Base-by-base conservation (phyloP, 2,888 invertebrate genomes). In the Agonopterix heracliana region DNA sequence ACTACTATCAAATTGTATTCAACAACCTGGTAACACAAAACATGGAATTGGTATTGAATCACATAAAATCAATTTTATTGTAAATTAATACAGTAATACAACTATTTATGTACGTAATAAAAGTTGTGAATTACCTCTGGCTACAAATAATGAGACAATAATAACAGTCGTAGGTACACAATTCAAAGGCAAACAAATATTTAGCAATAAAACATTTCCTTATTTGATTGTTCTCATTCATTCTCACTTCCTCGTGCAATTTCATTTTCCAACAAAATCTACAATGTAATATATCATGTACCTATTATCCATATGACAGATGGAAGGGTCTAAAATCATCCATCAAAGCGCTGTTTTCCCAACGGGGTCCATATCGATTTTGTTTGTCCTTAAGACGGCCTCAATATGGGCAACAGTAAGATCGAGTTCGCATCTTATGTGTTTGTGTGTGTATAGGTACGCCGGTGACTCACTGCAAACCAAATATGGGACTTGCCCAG, bases 381-480 rank as follows among this genome's bases (percentile, higher is more conserved):
- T 34, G 44, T 53, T 46, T 56, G 48, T 45, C 52, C 69, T 70
- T 69, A 66, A 64, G 60, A 55, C 57, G 59, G 57, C 62, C 67
- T 71, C 66, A 57, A 60, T 71, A 63, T 57, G 48, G 61, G 63
- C 60, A 61, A 63, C 63, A 61, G 66, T 66, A 65, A 64, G 56
- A 50, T 52, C 49, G 38, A n/a, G n/a, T 11, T n/a, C 38, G n/a
- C 10, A 11, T 54, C 56, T 53, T 57, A 52, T 60, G 53, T 53
- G 60, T 57, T 58, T 41, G 47, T 47, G 38, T 53, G 46, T 11
- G 44, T 49, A 41, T 49, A 46, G 48, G 55, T 49, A 51, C 57
- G 56, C 52, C 58, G 59, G 64, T 80, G 80, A 77, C 67, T 81
- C 80, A 80, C 64, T 52, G 55, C 58, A 60, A 52, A 60, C 78